Evolutionary conservation across 1,140 invertebrate species (phyloP).

Genomic region (silkworm (Bombyx mori)): DNA sequence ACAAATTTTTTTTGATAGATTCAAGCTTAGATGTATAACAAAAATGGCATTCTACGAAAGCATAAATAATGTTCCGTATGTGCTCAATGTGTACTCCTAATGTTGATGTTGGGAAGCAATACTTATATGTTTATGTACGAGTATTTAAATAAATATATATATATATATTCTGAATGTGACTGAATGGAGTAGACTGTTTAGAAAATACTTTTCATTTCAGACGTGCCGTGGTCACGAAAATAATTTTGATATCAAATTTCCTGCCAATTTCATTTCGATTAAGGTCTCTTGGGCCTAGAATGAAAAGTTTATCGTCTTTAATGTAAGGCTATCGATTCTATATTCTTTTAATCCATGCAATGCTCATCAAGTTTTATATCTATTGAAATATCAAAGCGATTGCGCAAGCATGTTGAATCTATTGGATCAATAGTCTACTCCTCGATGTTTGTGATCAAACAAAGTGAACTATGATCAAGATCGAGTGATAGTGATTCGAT

Average conservation of each 20-base stretch:
- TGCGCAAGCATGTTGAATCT: slow-evolving; percentile 40
- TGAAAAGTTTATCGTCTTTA: slow-evolving; percentile 35
- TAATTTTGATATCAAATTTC: slow-evolving; percentile 13
- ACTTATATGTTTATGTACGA: slow-evolving; percentile 1
- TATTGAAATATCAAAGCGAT: slow-evolving; percentile 38
- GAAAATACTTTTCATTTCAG: slow-evolving; percentile 49
- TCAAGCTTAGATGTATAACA: slow-evolving; percentile 13
- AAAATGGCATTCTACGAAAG: slow-evolving; percentile 28
- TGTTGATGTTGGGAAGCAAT: neutral
- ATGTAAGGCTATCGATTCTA: slow-evolving; percentile 14
- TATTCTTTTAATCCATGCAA: slow-evolving; percentile 38
- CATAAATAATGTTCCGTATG: slow-evolving; percentile 17
- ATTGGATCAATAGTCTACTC: slow-evolving; percentile 40
- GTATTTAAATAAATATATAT: neutral
- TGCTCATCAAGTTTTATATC: slow-evolving; percentile 23
- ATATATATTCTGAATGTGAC: neutral
- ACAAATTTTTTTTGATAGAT: neutral
- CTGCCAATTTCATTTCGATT: slow-evolving; percentile 33
- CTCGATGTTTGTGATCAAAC: slow-evolving; percentile 47
- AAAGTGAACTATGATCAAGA: slow-evolving; percentile 60
- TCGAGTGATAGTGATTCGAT: slow-evolving; percentile 57
- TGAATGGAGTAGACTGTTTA: slow-evolving; percentile 27
- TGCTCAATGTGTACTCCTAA: slow-evolving; percentile 19
- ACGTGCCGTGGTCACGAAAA: slow-evolving; percentile 20
- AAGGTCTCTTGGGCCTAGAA: slow-evolving; percentile 35